Percentiles rank a stretch among this genome's conserved stretches.
Evolutionary conservation across 53 echinoderm and acorn worm species (phyloP).

Genomic region (Apostichopus leukothele): DNA sequence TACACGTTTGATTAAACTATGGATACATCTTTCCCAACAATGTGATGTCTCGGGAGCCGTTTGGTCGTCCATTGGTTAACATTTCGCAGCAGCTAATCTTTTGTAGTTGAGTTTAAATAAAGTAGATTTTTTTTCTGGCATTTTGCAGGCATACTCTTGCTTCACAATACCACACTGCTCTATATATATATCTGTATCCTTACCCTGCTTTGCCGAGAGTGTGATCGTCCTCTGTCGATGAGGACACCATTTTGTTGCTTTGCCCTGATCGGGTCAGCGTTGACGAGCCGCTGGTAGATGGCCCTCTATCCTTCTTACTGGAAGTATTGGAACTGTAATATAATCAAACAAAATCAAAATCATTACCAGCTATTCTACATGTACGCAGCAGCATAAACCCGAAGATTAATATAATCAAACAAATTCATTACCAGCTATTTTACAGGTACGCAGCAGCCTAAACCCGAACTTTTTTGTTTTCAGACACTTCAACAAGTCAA

Average conservation of each 20-base stretch:
- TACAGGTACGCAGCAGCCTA: too few species aligned
- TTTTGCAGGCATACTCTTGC: background rate
- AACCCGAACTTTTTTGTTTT: background rate
- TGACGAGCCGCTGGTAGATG: conserved; percentile 6
- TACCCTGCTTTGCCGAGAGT: background rate
- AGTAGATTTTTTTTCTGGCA: background rate
- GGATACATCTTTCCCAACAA: too few species aligned
- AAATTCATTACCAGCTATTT: too few species aligned
- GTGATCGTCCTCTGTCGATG: conserved; percentile 6
- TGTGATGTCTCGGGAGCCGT: too few species aligned
- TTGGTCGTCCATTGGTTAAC: too few species aligned
- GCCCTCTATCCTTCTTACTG: conserved; percentile 28
- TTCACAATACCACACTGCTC: background rate
- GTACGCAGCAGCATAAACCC: too few species aligned
- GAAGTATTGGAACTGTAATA: conserved; percentile 2
- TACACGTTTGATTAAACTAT: too few species aligned
- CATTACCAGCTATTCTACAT: too few species aligned
- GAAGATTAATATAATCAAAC: too few species aligned
- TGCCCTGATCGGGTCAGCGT: conserved; percentile 13
- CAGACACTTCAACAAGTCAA: too few species aligned
- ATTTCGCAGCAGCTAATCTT: background rate
- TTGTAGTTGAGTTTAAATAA: background rate
- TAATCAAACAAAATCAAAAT: too few species aligned
- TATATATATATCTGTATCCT: background rate
- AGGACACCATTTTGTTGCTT: conserved; percentile 4